Percentiles rank a stretch among this genome's conserved stretches.
Evolutionary conservation across 53 echinoderm and acorn worm species (phyloP).

Genomic region (Astropecten irregularis): DNA sequence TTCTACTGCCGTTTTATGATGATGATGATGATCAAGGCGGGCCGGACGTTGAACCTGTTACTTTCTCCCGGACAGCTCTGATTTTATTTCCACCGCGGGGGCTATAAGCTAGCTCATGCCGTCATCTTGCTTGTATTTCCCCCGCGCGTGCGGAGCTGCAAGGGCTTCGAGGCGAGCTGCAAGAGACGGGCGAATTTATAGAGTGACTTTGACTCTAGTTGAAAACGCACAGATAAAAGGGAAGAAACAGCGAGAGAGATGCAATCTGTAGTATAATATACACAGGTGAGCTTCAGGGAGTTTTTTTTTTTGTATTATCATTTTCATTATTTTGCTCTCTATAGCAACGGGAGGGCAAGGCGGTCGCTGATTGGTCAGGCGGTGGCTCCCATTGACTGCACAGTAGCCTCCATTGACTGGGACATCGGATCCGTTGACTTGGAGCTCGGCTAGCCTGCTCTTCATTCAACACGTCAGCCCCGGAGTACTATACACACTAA

Average conservation of each 20-base stretch:
- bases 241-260: neutral
- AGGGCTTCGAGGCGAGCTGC: neutral
- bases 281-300: too few relatives aligned
- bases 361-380: slow-evolving; percentile 28
- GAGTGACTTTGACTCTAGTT: slow-evolving; percentile 31
- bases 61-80: slow-evolving; percentile 18
- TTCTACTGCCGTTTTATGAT: neutral
- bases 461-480: slow-evolving; percentile 1
- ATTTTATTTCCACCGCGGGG: slow-evolving; percentile 31
- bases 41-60: slow-evolving; percentile 51
- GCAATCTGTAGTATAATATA: too few relatives aligned
- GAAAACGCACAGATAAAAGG: neutral
- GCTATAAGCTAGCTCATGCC: too few relatives aligned
- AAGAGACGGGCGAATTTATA: neutral
- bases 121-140: neutral
- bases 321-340: too few relatives aligned
- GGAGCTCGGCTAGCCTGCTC: too few relatives aligned
- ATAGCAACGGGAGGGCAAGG: slow-evolving; percentile 6
- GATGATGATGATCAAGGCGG: neutral
- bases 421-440: neutral
- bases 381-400: neutral
- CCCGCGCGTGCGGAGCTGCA: neutral
- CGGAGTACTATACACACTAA: too few relatives aligned
- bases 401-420: slow-evolving; percentile 38
- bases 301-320: too few relatives aligned